phyloP scores from a whole-genome alignment of 2,888 invertebrate species.

The Cheilosia impressa region DNA sequence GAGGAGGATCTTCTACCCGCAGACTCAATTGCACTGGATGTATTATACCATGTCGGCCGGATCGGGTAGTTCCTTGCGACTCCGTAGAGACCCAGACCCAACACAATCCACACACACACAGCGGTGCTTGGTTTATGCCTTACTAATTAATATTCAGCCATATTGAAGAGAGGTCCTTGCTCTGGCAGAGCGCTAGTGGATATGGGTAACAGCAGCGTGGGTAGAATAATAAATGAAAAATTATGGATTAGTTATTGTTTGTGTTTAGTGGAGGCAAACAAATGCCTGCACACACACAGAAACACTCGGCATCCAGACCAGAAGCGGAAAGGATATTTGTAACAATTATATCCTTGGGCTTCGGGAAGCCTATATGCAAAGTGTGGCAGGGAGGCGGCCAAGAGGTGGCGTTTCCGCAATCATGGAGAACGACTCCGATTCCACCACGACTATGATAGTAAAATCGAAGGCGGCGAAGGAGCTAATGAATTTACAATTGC shows the following conservation, averaged over 20 bases:
- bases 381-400: background rate
- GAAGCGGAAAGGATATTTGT: constrained; percentile 66
- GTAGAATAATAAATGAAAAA: constrained; percentile 73
- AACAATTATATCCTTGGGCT: constrained; percentile 65
- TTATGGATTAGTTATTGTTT: constrained; percentile 75
- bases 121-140: constrained; percentile 65
- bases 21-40: constrained; percentile 52
- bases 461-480: constrained; percentile 69
- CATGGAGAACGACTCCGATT: constrained; percentile 20
- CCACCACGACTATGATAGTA: constrained; percentile 4
- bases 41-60: background rate
- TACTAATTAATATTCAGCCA: constrained; percentile 74
- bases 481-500: constrained; percentile 74
- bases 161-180: constrained; percentile 63
- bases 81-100: constrained; percentile 10
- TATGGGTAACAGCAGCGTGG: constrained; percentile 41
- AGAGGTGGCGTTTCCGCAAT: constrained; percentile 33
- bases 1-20: constrained; percentile 41
- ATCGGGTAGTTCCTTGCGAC: constrained; percentile 34
- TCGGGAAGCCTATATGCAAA: constrained; percentile 51
- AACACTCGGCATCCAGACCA: background rate
- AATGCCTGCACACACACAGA: constrained; percentile 28
- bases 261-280: constrained; percentile 68
- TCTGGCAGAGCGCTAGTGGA: background rate
- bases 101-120: constrained; percentile 16